Evolutionary conservation across 2,888 invertebrate species (phyloP).

Genomic region (Doris montereyensis): DNA sequence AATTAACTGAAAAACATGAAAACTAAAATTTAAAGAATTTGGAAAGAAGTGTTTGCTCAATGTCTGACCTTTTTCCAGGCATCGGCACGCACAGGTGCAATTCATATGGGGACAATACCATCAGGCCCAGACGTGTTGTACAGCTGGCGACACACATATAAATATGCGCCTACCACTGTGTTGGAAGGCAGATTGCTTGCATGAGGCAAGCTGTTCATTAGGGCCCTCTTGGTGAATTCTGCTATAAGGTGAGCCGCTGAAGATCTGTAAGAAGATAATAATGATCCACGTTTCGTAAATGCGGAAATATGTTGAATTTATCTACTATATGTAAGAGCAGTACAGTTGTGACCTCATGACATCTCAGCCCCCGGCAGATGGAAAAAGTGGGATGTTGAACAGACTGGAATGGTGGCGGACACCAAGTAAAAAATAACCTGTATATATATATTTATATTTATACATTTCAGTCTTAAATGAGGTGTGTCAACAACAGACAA

Average conservation of each 20-base stretch:
- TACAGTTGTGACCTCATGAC: no score
- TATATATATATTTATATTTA: no score
- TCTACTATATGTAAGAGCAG: no score
- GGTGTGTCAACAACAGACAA: no score
- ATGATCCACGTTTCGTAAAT: no score
- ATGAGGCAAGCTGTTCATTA: slow-evolving; percentile 56
- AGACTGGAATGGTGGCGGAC: no score
- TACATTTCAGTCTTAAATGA: no score
- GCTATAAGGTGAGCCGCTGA: slow-evolving; percentile 70
- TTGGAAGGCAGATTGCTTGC: slow-evolving; percentile 58
- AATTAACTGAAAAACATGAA: not conserved
- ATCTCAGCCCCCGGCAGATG: no score
- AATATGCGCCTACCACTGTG: slow-evolving; percentile 66
- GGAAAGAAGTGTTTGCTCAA: no score
- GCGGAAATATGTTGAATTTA: no score
- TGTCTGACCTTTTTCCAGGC: slow-evolving; percentile 68
- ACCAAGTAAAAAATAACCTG: no score
- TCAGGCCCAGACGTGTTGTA: slow-evolving; percentile 71
- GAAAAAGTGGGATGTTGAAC: no score
- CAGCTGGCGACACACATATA: slow-evolving; percentile 71
- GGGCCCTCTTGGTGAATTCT: slow-evolving; percentile 68
- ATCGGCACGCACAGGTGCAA: slow-evolving; percentile 63
- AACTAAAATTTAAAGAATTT: not conserved
- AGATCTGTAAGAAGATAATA: slow-evolving; percentile 56
- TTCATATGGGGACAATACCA: slow-evolving; percentile 66